Conservation (phyloP, 2,113 vertebrate species). For the Probosciger aterrimus region DNA sequence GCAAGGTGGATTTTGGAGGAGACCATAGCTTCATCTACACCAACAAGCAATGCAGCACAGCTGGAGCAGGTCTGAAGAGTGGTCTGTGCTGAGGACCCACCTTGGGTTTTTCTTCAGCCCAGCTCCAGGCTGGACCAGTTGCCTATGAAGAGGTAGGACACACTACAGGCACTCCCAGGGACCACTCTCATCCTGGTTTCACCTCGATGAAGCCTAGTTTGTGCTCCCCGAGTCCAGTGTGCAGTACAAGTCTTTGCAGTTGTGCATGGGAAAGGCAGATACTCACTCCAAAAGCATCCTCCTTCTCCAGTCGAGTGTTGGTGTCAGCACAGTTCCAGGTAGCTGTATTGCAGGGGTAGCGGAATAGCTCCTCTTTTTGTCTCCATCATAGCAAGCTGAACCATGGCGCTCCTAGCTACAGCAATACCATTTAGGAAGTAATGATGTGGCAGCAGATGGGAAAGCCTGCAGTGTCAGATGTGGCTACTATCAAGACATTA, state of each 20-base stretch:
- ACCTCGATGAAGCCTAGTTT: background rate
- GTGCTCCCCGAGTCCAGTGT: background rate
- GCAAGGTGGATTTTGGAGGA: background rate
- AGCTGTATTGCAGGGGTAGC: background rate
- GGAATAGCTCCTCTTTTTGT: background rate
- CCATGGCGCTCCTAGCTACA: background rate
- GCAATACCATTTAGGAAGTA: background rate
- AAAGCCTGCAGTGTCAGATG: background rate
- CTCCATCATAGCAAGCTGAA: background rate
- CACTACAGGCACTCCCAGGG: rapidly evolving
- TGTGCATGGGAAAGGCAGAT: background rate
- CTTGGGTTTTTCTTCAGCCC: background rate
- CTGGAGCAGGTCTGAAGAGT: background rate
- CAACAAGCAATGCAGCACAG: background rate
- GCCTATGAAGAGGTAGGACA: background rate
- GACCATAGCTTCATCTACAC: background rate
- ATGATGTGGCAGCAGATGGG: background rate
- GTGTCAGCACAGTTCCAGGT: background rate
- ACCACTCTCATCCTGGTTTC: background rate
- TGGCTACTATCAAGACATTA: background rate
- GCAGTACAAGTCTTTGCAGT: background rate
- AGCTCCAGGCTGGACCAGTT: background rate
- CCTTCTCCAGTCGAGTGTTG: background rate
- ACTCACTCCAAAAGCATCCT: rapidly evolving
- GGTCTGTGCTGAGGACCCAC: background rate